These are phyloP conservation scores for Lordiphosa stackelbergi DNA, from an alignment of 1,140 invertebrate species.

Conservation along the genomic window DNA sequence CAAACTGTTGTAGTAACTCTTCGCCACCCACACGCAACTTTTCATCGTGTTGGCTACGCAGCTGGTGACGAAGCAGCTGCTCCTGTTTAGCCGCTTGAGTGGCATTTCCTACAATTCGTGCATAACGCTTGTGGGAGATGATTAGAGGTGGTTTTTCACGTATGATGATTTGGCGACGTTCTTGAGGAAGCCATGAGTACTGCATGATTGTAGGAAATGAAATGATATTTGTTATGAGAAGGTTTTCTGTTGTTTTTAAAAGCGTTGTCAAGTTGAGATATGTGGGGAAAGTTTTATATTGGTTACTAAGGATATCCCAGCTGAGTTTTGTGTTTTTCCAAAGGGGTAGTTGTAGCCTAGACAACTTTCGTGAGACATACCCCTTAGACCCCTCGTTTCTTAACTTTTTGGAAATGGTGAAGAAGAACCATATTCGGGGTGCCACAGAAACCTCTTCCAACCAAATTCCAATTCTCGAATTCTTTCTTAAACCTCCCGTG, in stretches of 20 bases:
- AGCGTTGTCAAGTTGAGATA: background rate
- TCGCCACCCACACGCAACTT: conserved; percentile 49
- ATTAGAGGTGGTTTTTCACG: conserved; percentile 49
- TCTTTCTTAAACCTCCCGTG: too few species aligned
- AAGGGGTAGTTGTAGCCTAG: too few species aligned
- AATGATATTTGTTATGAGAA: too few species aligned
- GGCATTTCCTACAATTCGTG: conserved; percentile 40
- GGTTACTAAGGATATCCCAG: too few species aligned
- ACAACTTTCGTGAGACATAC: too few species aligned
- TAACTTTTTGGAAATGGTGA: too few species aligned
- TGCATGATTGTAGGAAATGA: conserved; percentile 35
- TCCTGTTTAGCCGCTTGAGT: conserved; percentile 29
- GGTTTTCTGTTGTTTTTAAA: background rate
- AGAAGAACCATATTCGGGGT: too few species aligned
- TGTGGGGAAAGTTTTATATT: too few species aligned
- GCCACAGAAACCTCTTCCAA: too few species aligned
- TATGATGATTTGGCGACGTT: conserved; percentile 35
- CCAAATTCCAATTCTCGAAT: too few species aligned
- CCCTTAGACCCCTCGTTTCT: too few species aligned
- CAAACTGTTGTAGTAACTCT: conserved; percentile 44
- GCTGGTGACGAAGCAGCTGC: conserved; percentile 17
- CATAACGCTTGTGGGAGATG: conserved; percentile 42
- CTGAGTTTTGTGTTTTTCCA: too few species aligned
- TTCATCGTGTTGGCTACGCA: conserved; percentile 32
- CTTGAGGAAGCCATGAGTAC: conserved; percentile 59